Base-by-base conservation (phyloP, 1,140 invertebrate species). In the Ladona fulva region DNA sequence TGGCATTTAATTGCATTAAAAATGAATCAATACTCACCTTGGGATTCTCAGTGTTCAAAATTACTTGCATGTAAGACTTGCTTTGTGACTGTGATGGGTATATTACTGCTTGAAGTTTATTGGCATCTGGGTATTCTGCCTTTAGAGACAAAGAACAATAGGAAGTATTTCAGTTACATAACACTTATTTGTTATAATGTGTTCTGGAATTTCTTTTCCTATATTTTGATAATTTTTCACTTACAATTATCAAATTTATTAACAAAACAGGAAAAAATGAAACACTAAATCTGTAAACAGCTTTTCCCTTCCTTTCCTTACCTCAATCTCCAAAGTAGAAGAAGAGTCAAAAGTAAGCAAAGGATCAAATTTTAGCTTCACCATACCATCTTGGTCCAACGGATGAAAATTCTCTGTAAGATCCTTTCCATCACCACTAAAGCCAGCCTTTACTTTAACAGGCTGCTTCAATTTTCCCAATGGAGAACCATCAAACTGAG, bases 71-170 rank as follows among this genome's bases (percentile, higher is more conserved):
- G 81, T 90, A 96, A 75, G 90, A 91, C 42, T 92, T 91, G 80
- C 90, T 91, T 0, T 89, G 88, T 7, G 92, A 92, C 79, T 91
- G 88, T 0, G 93, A 91, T 74, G 91, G 87, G 79, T 90, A 90
- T 7, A 95, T 90, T n/a, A 92, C 90, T 7, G 93, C 90, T 79
- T 95, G 92, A 85, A 92, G 91, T 82, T 94, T 91, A 80, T 92
- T 90, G n/a, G 93, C 85, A 80, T 91, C 91, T 76, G 90, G 82
- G 81, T 92, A 93, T 79, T 90, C 86, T 0, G 90, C 90, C 91
- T 93, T 80, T 76, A 83, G 81, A 76, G 80, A 78, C 37, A 16
- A 3, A 25, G 24, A 24, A n/a, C 22, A 74, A 24, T 25, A 75
- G 42, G 29, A 8, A 25, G n/a, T 78, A 76, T 77, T 77, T 74